These are phyloP conservation scores for Muscidifurax raptorellus DNA, from an alignment of 1,140 invertebrate genomes.

Conservation along the genomic window DNA sequence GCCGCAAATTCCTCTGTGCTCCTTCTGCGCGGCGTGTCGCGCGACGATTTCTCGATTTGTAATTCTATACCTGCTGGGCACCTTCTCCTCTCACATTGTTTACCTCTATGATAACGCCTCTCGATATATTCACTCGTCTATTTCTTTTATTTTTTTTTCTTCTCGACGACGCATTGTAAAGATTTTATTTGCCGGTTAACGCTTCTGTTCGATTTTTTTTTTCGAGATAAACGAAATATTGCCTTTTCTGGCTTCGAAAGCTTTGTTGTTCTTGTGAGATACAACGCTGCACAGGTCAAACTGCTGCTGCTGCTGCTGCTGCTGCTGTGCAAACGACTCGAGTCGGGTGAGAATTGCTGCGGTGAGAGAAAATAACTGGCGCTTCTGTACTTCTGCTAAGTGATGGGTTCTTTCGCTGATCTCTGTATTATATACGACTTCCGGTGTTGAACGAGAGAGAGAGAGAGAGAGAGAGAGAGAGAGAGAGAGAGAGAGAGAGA, in stretches of 20 bases:
- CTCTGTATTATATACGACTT: neutral
- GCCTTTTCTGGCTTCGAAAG: no score
- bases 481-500: no score
- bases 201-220: neutral
- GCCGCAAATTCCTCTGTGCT: conserved; percentile 22
- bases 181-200: conserved; percentile 26
- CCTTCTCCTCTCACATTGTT: conserved; percentile 8
- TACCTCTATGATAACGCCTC: conserved; percentile 27
- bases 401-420: conserved; percentile 7
- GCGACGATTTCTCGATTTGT: conserved; percentile 32
- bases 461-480: no score
- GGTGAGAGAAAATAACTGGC: neutral
- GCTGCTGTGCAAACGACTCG: no score
- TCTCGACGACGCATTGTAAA: neutral
- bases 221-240: no score
- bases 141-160: neutral
- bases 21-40: conserved; percentile 14
- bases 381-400: conserved; percentile 5
- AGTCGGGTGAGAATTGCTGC: no score
- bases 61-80: conserved; percentile 9
- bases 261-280: no score
- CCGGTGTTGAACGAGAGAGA: neutral
- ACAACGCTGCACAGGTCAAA: neutral
- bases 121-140: conserved; percentile 1
- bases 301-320: neutral